Evolutionary conservation across 1,140 invertebrate genomes (phyloP).

Genomic region (Sminthurinus signatus): DNA sequence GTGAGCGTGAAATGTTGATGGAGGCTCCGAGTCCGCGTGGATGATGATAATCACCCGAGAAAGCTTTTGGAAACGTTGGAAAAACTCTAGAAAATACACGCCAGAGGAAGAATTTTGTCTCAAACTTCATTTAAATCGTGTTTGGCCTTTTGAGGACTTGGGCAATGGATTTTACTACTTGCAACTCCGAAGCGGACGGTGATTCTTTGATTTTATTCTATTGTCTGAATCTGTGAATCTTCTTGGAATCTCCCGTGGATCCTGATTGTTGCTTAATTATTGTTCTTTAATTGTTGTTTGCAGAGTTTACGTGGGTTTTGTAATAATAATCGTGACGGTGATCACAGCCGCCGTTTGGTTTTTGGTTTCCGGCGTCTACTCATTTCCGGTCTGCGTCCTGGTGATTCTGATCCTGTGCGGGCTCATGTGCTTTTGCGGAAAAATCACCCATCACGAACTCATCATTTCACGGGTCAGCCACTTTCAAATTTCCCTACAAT

Average conservation of each 20-base stretch:
- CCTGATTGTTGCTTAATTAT: no score
- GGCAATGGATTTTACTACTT: slow-evolving; percentile 10
- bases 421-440: not conserved
- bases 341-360: not conserved
- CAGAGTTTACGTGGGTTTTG: not conserved
- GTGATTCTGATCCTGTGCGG: not conserved
- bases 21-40: no score
- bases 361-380: not conserved
- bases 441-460: slow-evolving; percentile 4
- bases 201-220: no score
- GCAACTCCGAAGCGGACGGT: slow-evolving; percentile 7
- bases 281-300: not conserved
- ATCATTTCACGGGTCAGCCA: slow-evolving; percentile 6
- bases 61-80: not conserved
- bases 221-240: no score
- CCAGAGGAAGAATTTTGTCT: slow-evolving; percentile 19
- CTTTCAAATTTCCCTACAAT: no score
- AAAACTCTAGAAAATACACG: not conserved
- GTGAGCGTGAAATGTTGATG: no score
- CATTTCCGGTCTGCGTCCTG: not conserved
- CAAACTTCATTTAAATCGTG: not conserved
- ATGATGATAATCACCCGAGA: not conserved
- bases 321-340: not conserved
- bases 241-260: no score
- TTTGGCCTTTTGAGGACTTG: slow-evolving; percentile 12